Conservation (phyloP, 1,140 invertebrate species). For the Plectrocnemia conspersa region DNA sequence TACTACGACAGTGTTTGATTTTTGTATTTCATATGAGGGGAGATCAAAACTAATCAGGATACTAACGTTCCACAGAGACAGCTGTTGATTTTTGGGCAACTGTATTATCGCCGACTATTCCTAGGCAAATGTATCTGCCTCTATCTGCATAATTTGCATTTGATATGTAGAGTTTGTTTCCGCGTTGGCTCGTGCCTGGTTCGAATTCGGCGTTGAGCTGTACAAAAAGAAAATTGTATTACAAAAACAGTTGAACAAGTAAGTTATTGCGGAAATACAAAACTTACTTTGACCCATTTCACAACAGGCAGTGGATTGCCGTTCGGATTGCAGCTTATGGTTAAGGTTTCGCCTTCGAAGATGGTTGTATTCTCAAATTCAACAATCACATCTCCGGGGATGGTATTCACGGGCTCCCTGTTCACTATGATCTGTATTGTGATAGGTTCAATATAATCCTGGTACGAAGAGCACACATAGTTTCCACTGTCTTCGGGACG, state of each 20-base stretch:
- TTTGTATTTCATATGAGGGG: background rate
- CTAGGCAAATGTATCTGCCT: constrained; percentile 75
- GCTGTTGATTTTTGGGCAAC: constrained; percentile 63
- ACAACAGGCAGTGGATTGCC: constrained; percentile 67
- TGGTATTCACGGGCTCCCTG: constrained; percentile 19
- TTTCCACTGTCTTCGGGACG: constrained; percentile 65
- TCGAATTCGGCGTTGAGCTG: constrained; percentile 50
- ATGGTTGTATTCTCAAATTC: constrained; percentile 65
- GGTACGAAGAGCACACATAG: constrained; percentile 70
- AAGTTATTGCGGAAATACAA: background rate
- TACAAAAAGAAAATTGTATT: too few species aligned
- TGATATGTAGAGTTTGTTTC: constrained; percentile 65
- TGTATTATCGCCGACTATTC: constrained; percentile 51
- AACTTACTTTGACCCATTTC: constrained; percentile 73
- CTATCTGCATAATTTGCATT: constrained; percentile 69
- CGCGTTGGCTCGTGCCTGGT: constrained; percentile 58
- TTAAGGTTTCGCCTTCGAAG: constrained; percentile 71
- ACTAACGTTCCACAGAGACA: constrained; percentile 84
- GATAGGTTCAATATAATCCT: constrained; percentile 34
- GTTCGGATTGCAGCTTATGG: constrained; percentile 67
- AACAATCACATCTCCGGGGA: constrained; percentile 55
- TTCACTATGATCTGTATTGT: constrained; percentile 38
- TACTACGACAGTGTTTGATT: background rate
- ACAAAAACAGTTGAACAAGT: background rate
- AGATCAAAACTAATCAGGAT: background rate